Percentiles rank a stretch among this genome's conserved stretches.
Conservation (phyloP, 92 coral and sea anemone genomes). For the Scolanthus callimorphus region DNA sequence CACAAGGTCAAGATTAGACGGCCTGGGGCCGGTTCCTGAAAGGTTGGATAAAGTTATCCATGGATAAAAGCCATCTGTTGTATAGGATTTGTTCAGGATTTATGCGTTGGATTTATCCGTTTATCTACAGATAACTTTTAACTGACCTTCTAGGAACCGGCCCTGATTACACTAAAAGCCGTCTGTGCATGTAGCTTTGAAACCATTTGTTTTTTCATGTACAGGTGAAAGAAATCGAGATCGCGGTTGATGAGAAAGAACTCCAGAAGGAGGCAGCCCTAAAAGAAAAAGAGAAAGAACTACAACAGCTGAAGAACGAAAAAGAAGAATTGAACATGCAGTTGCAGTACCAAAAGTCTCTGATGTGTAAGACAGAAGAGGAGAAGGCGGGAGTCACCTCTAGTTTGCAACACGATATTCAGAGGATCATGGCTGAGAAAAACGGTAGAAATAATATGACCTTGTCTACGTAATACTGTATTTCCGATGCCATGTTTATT, state of each 20-base stretch:
- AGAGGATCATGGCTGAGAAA: constrained; percentile 39
- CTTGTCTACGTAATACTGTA: no score
- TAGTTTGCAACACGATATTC: constrained; percentile 39
- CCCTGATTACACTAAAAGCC: no score
- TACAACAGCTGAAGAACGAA: constrained; percentile 62
- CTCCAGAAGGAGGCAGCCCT: constrained; percentile 95
- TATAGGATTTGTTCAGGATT: no score
- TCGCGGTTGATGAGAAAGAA: constrained; percentile 98
- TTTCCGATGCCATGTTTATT: no score
- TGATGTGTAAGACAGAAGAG: constrained; percentile 52
- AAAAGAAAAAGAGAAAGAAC: constrained; percentile 90
- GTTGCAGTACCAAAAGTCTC: constrained; percentile 30
- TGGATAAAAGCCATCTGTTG: no score
- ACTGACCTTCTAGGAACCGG: no score
- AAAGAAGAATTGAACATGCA: constrained; percentile 53
- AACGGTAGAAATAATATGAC: constrained; percentile 53
- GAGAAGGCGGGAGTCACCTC: constrained; percentile 33
- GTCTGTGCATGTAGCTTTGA: no score
- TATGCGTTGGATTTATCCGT: no score
- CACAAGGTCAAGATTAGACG: neutral
- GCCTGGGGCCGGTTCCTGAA: no score
- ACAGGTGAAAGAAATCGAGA: constrained; percentile 86
- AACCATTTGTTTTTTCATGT: no score
- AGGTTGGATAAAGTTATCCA: no score
- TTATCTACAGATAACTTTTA: no score